Evolutionary conservation across 1,140 invertebrate species (phyloP).

Genomic region (Aphelinus certus): DNA sequence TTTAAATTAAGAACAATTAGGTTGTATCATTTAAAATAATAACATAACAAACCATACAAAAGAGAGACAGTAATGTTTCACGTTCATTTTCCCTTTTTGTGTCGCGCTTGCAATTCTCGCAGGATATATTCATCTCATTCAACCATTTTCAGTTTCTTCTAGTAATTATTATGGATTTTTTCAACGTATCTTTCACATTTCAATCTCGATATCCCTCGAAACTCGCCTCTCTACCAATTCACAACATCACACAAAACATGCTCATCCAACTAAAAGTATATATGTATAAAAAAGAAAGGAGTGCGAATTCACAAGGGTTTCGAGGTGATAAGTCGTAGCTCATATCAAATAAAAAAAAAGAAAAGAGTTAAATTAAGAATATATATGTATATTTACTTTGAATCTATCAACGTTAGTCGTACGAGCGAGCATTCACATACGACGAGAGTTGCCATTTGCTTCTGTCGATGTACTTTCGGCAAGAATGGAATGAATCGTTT

Average conservation of each 20-base stretch:
- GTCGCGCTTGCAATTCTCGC: slow-evolving; percentile 19
- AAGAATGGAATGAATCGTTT: slow-evolving; percentile 32
- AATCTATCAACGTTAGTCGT: slow-evolving; percentile 8
- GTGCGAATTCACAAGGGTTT: slow-evolving; percentile 6
- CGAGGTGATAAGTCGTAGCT: not conserved
- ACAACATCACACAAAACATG: slow-evolving; percentile 22
- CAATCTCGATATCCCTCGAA: slow-evolving; percentile 8
- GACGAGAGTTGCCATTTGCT: not conserved
- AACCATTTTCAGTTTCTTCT: too few relatives aligned
- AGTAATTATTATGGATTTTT: too few relatives aligned
- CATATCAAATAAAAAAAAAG: slow-evolving; percentile 7
- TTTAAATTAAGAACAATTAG: slow-evolving; percentile 68
- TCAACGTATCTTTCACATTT: slow-evolving; percentile 1
- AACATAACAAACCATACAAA: slow-evolving; percentile 68
- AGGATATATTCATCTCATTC: too few relatives aligned
- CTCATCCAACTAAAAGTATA: slow-evolving; percentile 25
- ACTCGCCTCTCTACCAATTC: slow-evolving; percentile 21
- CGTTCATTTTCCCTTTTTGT: slow-evolving; percentile 38
- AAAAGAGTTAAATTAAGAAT: slow-evolving; percentile 12
- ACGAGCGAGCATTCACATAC: not conserved
- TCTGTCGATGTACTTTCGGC: slow-evolving; percentile 8
- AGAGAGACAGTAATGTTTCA: slow-evolving; percentile 51
- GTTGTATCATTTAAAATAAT: slow-evolving; percentile 65
- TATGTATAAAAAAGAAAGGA: not conserved
- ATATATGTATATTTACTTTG: slow-evolving; percentile 27